Percentiles rank a stretch among this genome's conserved stretches.
Evolutionary conservation across 2,797 vertebrate genomes (phyloP).

Genomic region (Falco concolor): DNA sequence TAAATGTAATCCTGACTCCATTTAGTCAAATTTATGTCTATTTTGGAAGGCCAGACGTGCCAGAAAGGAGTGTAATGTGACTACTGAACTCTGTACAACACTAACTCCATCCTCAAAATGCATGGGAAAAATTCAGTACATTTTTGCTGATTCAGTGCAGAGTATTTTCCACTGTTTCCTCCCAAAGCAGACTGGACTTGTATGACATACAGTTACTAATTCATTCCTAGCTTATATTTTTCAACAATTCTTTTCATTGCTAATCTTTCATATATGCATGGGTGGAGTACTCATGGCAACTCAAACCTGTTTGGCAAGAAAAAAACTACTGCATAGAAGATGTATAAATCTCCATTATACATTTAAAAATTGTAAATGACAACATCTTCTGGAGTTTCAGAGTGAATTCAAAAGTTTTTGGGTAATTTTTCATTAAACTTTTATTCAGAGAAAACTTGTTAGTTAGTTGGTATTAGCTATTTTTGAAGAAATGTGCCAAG

Average conservation of each 20-base stretch:
- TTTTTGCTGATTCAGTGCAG: neutral
- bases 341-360: neutral
- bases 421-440: neutral
- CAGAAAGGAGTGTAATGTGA: neutral
- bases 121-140: neutral
- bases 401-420: neutral
- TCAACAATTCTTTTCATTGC: constrained; percentile 18
- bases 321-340: neutral
- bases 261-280: constrained; percentile 4
- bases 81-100: neutral
- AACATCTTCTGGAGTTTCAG: neutral
- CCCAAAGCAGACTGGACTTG: neutral
- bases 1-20: neutral
- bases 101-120: neutral
- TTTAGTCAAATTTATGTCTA: neutral
- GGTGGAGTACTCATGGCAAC: constrained; percentile 18
- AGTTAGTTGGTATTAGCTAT: rapidly evolving
- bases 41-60: neutral
- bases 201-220: neutral
- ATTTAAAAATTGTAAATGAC: neutral
- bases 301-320: constrained; percentile 38
- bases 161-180: neutral
- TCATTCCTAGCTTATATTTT: neutral
- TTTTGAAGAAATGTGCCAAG: neutral
- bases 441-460: neutral